These are phyloP conservation scores for Chloebia gouldiae DNA, from an alignment of 2,113 vertebrate genomes.

Conservation along the genomic window DNA sequence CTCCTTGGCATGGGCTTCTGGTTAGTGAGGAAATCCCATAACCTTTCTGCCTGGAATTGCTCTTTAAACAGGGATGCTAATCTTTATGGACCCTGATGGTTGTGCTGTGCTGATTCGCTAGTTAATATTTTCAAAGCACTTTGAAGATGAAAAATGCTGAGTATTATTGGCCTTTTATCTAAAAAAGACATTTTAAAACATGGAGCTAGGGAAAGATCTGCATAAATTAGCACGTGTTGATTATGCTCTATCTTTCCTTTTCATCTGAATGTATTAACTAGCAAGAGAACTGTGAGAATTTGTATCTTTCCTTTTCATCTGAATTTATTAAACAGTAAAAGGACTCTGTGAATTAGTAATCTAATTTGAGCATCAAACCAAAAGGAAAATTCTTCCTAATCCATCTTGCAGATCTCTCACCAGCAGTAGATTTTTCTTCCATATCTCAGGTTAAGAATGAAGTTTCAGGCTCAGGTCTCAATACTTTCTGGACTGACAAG, in stretches of 20 bases:
- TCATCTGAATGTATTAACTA: slow-evolving; percentile 63
- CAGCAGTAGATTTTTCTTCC: neutral
- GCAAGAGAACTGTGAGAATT: slow-evolving; percentile 47
- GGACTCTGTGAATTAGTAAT: slow-evolving; percentile 54
- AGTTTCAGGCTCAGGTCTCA: slow-evolving; percentile 12
- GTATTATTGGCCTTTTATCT: slow-evolving; percentile 61
- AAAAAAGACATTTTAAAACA: slow-evolving; percentile 57
- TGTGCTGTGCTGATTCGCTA: neutral
- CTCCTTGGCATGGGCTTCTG: neutral
- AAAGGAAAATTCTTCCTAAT: slow-evolving; percentile 51
- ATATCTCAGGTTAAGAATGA: neutral
- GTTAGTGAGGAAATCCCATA: neutral
- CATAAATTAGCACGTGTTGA: slow-evolving; percentile 67
- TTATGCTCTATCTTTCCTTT: slow-evolving; percentile 58
- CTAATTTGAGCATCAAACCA: slow-evolving; percentile 69
- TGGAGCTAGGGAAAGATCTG: slow-evolving; percentile 54
- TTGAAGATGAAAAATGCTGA: slow-evolving; percentile 64
- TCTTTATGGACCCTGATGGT: slow-evolving; percentile 12
- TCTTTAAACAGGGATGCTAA: neutral
- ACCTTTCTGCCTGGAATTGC: neutral
- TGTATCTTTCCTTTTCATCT: slow-evolving; percentile 68
- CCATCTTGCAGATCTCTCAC: slow-evolving; percentile 5
- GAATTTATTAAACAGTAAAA: slow-evolving; percentile 60
- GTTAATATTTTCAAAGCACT: slow-evolving; percentile 59
- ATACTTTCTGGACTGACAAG: neutral